Evolutionary conservation across 1,140 invertebrate species (phyloP).

Genomic region (Caenorhabditis inopinata): DNA sequence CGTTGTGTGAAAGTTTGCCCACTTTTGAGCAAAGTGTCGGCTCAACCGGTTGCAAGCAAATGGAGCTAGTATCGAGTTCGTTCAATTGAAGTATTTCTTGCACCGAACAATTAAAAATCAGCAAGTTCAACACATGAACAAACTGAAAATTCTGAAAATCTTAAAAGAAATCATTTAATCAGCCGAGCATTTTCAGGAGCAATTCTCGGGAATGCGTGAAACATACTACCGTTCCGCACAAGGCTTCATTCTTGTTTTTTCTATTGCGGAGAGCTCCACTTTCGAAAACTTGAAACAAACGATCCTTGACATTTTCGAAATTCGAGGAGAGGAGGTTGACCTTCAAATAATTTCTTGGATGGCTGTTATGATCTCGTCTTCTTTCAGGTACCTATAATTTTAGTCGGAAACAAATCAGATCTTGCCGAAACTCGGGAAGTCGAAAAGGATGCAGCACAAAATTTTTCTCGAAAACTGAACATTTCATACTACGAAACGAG

Average conservation of each 20-base stretch:
- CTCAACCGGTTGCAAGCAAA: no score
- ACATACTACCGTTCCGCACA: conserved; percentile 12
- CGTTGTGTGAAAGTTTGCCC: no score
- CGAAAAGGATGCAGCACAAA: background rate
- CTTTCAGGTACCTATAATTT: background rate
- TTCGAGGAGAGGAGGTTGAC: background rate
- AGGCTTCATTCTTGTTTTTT: background rate
- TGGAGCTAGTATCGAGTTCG: no score
- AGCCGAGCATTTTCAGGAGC: no score
- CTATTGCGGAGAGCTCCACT: background rate
- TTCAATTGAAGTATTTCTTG: no score
- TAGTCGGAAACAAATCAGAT: conserved; percentile 4
- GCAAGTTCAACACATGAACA: no score
- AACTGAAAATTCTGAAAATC: no score
- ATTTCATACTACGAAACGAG: background rate
- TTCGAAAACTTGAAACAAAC: conserved; percentile 26
- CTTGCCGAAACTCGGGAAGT: background rate
- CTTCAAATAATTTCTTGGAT: background rate
- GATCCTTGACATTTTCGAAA: background rate
- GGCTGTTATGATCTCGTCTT: no score
- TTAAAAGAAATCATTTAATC: no score
- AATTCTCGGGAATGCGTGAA: conserved; percentile 14
- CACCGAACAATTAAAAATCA: no score
- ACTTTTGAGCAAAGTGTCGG: no score
- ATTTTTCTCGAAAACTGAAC: background rate